A percentile compares a stretch with the other conserved stretches of the same genome.
Evolutionary conservation across 2,888 invertebrate genomes (phyloP).

Genomic region (Glaucopsyche alexis): DNA sequence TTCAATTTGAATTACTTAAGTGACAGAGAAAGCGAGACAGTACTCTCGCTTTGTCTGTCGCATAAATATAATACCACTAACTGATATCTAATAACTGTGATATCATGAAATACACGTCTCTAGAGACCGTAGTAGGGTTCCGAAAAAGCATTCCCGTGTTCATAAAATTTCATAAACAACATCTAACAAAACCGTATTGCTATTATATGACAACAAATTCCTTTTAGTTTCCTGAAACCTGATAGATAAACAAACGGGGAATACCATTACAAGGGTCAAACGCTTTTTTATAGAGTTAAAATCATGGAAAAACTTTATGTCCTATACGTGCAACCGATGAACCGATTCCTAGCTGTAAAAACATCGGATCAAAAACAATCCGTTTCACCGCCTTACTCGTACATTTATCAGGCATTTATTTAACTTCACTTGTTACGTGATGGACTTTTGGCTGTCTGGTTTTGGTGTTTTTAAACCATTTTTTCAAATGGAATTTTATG

Average conservation of each 20-base stretch:
- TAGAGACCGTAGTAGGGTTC: background rate
- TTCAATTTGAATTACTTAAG: too few relatives aligned
- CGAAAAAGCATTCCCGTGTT: background rate
- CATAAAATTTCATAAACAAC: background rate
- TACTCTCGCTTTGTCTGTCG: too few relatives aligned
- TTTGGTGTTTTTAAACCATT: too few relatives aligned
- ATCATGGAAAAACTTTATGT: background rate
- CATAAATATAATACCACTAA: too few relatives aligned
- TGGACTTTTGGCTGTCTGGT: background rate
- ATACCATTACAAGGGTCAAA: constrained; percentile 1
- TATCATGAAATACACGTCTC: background rate
- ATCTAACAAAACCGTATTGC: background rate
- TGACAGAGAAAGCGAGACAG: too few relatives aligned
- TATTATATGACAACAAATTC: background rate
- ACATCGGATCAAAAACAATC: background rate
- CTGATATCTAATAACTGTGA: too few relatives aligned
- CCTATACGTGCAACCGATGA: background rate
- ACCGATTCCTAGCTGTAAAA: background rate
- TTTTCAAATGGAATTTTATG: background rate
- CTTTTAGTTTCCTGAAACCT: background rate
- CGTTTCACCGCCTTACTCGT: background rate
- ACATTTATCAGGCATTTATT: background rate
- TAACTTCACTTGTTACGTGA: background rate
- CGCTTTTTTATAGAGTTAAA: constrained; percentile 2
- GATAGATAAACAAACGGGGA: background rate